These are phyloP conservation scores for Melolontha melolontha DNA, from an alignment of 2,888 invertebrate species.

Conservation along the genomic window DNA sequence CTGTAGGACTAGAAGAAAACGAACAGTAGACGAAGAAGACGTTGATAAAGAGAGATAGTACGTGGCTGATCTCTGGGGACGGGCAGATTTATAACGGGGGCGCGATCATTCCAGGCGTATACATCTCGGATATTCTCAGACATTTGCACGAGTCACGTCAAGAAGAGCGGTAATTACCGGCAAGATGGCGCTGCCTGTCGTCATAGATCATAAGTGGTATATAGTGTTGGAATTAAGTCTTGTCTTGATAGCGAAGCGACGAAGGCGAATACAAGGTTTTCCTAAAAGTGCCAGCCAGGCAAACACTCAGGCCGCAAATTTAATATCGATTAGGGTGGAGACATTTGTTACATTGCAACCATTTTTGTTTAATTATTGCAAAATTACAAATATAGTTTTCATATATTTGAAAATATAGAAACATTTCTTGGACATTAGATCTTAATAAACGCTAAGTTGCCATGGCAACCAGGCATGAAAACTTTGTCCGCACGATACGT, in stretches of 20 bases:
- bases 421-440: too few relatives aligned
- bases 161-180: slow-evolving; percentile 57
- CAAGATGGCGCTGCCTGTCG: slow-evolving; percentile 58
- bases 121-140: slow-evolving; percentile 56
- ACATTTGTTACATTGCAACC: neutral
- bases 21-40: slow-evolving; percentile 48
- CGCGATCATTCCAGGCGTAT: slow-evolving; percentile 57
- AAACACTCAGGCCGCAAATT: slow-evolving; percentile 29
- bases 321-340: slow-evolving; percentile 33
- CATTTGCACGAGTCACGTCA: slow-evolving; percentile 55
- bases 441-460: too few relatives aligned
- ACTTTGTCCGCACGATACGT: too few relatives aligned
- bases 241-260: slow-evolving; percentile 35
- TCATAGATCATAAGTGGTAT: slow-evolving; percentile 57
- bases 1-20: slow-evolving; percentile 10
- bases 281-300: slow-evolving; percentile 18
- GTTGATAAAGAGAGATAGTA: slow-evolving; percentile 62
- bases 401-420: too few relatives aligned
- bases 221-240: slow-evolving; percentile 43
- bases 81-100: slow-evolving; percentile 59
- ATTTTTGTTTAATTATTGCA: too few relatives aligned
- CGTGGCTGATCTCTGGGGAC: slow-evolving; percentile 58
- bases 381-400: too few relatives aligned
- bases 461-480: too few relatives aligned
- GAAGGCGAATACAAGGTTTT: slow-evolving; percentile 24